A percentile compares a stretch with the other conserved stretches of the same genome.
Conservation (phyloP, 2,888 invertebrate genomes). For the Eupithecia subumbrata region DNA sequence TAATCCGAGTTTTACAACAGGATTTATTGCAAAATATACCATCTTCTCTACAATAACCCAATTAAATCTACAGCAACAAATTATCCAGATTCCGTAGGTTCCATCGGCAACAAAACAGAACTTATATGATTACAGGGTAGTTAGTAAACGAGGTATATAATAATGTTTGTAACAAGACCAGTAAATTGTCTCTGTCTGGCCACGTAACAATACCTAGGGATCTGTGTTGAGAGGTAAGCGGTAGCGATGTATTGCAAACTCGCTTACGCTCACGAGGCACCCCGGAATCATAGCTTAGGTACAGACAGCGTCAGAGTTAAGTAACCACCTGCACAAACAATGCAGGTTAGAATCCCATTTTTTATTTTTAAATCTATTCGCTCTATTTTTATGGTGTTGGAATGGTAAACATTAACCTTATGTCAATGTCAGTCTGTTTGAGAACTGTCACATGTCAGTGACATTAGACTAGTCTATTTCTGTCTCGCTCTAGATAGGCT, state of each 20-base stretch:
- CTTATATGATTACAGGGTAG: not conserved
- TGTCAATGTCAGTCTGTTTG: too few species aligned
- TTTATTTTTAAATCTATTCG: too few species aligned
- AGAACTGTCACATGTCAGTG: too few species aligned
- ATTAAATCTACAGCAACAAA: not conserved
- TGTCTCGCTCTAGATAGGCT: too few species aligned
- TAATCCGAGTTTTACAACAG: not conserved
- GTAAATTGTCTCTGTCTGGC: slow-evolving; percentile 51
- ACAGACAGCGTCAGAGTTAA: too few species aligned
- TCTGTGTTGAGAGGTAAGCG: not conserved
- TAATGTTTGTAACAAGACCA: slow-evolving; percentile 44
- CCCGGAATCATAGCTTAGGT: too few species aligned
- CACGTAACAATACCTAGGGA: slow-evolving; percentile 45
- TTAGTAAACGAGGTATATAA: slow-evolving; percentile 26
- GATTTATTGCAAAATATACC: not conserved
- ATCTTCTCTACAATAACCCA: not conserved
- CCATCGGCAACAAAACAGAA: not conserved
- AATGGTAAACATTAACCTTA: too few species aligned
- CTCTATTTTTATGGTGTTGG: too few species aligned
- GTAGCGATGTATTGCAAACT: not conserved
- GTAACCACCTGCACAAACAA: too few species aligned
- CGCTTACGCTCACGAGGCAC: not conserved
- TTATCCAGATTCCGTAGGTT: not conserved
- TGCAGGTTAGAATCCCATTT: too few species aligned
- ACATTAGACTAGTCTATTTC: too few species aligned